These are phyloP conservation scores for Bombus difficillimus DNA, from an alignment of 1,140 invertebrate species.

Conservation along the genomic window DNA sequence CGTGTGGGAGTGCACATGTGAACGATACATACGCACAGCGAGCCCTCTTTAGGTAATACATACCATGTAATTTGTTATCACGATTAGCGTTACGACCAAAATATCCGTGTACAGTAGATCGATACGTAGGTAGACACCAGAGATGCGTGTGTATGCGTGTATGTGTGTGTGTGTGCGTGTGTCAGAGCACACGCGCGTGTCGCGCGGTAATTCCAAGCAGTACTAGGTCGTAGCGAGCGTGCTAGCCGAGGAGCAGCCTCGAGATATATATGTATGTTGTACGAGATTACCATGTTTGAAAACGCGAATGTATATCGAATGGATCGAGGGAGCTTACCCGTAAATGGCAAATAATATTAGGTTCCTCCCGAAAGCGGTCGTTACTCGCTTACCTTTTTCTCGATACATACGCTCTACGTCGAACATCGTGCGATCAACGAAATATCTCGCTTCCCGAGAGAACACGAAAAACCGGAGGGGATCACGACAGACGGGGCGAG, in stretches of 20 bases:
- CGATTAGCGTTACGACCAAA: constrained; percentile 48
- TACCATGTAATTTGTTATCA: constrained; percentile 50
- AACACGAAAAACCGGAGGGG: background rate
- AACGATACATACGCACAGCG: constrained; percentile 51
- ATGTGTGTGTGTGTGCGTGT: background rate
- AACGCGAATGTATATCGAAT: background rate
- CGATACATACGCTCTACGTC: constrained; percentile 3
- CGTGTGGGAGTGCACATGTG: constrained; percentile 47
- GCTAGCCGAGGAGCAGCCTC: background rate
- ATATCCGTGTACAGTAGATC: constrained; percentile 42
- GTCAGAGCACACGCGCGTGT: background rate
- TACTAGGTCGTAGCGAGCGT: constrained; percentile 3
- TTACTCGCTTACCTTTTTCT: constrained; percentile 2
- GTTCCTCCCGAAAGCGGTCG: background rate
- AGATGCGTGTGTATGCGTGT: background rate
- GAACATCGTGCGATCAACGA: constrained; percentile 1
- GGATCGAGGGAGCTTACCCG: constrained; percentile 4
- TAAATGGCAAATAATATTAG: background rate
- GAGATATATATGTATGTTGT: background rate
- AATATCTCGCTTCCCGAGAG: background rate
- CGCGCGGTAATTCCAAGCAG: constrained; percentile 13
- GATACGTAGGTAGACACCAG: constrained; percentile 30
- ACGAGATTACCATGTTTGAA: background rate
- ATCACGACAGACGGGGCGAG: background rate
- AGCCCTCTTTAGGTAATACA: constrained; percentile 12